A percentile compares a stretch with the other conserved stretches of the same genome.
phyloP scores from a whole-genome alignment of 92 coral and sea anemone genomes.

The Virgularia gustaviana region DNA sequence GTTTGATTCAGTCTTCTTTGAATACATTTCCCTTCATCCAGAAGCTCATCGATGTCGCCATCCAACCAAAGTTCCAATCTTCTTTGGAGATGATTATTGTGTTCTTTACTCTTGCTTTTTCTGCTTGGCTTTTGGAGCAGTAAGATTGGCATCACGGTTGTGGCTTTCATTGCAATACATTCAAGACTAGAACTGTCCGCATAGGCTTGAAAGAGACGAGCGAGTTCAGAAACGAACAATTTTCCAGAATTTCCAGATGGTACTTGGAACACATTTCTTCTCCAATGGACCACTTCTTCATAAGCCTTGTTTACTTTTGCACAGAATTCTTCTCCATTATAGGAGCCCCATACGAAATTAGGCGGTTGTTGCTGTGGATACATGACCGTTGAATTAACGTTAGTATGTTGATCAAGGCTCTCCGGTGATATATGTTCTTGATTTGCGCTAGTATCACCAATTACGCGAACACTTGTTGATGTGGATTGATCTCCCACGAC shows the following conservation, averaged over 20 bases:
- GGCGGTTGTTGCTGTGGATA: no score
- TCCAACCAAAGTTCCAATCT: background rate
- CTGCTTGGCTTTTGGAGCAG: conserved; percentile 14
- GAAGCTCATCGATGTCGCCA: background rate
- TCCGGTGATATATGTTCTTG: no score
- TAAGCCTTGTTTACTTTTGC: no score
- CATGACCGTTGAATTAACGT: no score
- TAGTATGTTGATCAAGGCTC: no score
- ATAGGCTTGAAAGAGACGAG: background rate
- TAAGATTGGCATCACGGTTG: background rate
- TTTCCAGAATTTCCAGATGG: conserved; percentile 16
- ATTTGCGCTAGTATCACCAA: no score
- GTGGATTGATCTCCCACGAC: no score
- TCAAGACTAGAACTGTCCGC: background rate
- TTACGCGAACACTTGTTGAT: no score
- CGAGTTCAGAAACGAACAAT: conserved; percentile 5
- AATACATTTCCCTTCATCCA: background rate
- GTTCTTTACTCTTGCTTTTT: background rate
- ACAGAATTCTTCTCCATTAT: no score
- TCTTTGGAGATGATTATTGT: background rate
- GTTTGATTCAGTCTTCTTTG: background rate
- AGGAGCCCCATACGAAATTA: no score
- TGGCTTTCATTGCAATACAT: background rate
- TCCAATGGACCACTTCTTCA: conserved; percentile 4
- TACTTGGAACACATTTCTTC: conserved; percentile 3